A percentile compares a stretch with the other conserved stretches of the same genome.
These are phyloP conservation scores for Noctua comes DNA, from an alignment of 2,888 invertebrate species.

Conservation along the genomic window DNA sequence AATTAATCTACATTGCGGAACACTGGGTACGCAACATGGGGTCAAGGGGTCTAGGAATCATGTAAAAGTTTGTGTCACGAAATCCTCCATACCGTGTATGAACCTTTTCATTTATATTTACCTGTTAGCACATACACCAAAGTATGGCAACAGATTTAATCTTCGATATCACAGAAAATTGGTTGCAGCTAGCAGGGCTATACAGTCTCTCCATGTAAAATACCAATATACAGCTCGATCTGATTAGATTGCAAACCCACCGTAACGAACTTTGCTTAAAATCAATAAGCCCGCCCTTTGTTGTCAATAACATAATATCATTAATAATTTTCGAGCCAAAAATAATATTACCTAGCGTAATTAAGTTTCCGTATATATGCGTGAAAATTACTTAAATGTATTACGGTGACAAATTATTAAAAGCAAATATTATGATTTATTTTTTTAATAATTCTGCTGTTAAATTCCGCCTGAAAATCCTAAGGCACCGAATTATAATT, in stretches of 20 bases:
- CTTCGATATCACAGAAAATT: background rate
- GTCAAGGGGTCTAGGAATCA: background rate
- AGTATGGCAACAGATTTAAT: background rate
- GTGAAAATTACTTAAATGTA: constrained; percentile 29
- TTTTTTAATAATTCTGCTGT: background rate
- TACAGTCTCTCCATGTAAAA: constrained; percentile 7
- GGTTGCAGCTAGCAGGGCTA: background rate
- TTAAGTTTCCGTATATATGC: constrained; percentile 16
- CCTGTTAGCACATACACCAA: background rate
- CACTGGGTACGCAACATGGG: background rate
- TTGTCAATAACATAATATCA: constrained; percentile 5
- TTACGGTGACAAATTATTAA: constrained; percentile 23
- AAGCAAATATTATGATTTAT: constrained; percentile 15
- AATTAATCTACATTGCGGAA: background rate
- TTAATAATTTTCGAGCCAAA: constrained; percentile 13
- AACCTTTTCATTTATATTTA: background rate
- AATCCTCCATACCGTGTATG: background rate
- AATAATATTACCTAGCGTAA: constrained; percentile 19
- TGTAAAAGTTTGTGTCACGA: background rate
- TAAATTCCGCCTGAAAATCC: background rate
- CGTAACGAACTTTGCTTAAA: constrained; percentile 18
- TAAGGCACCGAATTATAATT: background rate
- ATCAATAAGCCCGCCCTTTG: background rate
- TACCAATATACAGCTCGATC: background rate
- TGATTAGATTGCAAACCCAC: constrained; percentile 1